Evolutionary conservation across 2,797 vertebrate genomes (phyloP).

Genomic region (Muraenolepis orangiensis): DNA sequence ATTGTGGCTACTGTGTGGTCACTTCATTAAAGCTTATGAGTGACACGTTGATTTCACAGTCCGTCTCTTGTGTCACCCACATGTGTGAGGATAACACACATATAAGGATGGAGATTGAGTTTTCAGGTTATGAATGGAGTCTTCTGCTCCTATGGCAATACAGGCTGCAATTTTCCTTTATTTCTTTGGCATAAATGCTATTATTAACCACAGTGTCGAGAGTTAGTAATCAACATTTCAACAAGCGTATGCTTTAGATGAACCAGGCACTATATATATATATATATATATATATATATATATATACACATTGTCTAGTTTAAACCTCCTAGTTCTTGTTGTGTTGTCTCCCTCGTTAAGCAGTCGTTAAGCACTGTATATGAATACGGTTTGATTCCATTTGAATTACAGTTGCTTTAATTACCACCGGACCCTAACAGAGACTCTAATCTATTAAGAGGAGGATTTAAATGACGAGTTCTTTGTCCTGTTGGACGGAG

Average conservation of each 20-base stretch:
- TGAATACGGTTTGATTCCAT: background rate
- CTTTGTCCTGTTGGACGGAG: background rate
- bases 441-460: background rate
- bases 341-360: background rate
- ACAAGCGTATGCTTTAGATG: too few species aligned
- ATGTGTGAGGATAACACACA: background rate
- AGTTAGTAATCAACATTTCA: too few species aligned
- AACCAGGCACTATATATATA: too few species aligned
- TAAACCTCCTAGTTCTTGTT: background rate
- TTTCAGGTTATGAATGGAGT: background rate
- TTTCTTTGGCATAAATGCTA: background rate
- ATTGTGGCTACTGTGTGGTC: background rate
- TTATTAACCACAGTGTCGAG: too few species aligned
- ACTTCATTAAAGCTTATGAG: background rate
- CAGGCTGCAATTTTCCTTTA: background rate
- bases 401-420: background rate
- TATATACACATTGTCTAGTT: too few species aligned
- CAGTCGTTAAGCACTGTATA: background rate
- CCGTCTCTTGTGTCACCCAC: background rate
- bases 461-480: background rate
- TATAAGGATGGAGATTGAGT: background rate
- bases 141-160: background rate
- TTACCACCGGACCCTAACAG: background rate
- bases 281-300: too few species aligned
- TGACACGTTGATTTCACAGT: background rate